Evolutionary conservation across 1,140 invertebrate species (phyloP), one percentile per base, ranked within the genome.

Genomic region (Pseudomyrmex sp.): DNA sequence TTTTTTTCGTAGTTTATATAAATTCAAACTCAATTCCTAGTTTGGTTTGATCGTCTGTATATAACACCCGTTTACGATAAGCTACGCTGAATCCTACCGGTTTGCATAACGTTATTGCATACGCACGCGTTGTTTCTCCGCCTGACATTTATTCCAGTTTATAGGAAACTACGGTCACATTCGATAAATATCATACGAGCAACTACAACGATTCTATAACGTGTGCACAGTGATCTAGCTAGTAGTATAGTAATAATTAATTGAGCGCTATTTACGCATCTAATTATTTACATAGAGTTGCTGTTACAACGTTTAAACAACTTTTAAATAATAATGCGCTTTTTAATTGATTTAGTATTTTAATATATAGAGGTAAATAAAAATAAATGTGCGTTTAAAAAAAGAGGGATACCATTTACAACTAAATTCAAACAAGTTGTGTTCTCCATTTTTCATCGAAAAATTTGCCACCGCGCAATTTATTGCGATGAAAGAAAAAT

Each of bases 31-130:
- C 66, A 54, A 62, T 62, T 52, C 0, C 26, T 26, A 26, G 3
- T 26, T 26, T 26, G 75, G 73, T 82, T 66, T 65, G 75, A 84
- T 80, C 72, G 20, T 54, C 75, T 80, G 68, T 18, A 72, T 48
- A 46, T 52, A 10, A 48, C 35, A 70, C 50, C 56, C 74, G 68
- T 75, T 80, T 54, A 20, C 80, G 79, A 84, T 85, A 80, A 80
- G 52, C 59, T 75, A 74, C 46, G 50, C 68, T 54, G 12, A 76
- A 85, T 85, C 58, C 65, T 54, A 52, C 46, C 58, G 52, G 35
- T 52, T 72, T 58, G 23, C 15, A 54, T 54, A 77, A 18, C 66
- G 18, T 85, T 83, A 62, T 74, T 84, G 26, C 65, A 12, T 59
- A 10, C 12, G 23, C 48, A 15, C 50, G 12, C 54, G 35, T 52